A percentile compares a stretch with the other conserved stretches of the same genome.
These are phyloP conservation scores for Bombus vancouverensis DNA, from an alignment of 1,140 invertebrate species.

Conservation along the genomic window DNA sequence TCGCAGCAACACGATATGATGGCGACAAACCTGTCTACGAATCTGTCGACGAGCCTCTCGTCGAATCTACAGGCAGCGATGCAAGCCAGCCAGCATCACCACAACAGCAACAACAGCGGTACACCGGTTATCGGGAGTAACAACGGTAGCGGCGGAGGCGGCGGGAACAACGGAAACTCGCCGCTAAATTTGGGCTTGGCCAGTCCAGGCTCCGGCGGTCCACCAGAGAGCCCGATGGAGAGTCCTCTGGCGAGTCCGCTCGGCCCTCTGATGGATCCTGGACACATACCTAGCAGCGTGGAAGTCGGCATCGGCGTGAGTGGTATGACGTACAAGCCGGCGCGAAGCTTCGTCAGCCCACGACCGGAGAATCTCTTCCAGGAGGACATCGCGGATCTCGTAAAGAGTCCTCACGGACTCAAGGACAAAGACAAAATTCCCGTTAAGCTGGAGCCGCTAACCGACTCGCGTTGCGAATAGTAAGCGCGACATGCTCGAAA, in stretches of 20 bases:
- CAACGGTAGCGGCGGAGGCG: slow-evolving; percentile 73
- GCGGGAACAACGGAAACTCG: slow-evolving; percentile 82
- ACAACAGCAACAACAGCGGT: slow-evolving; percentile 75
- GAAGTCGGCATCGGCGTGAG: slow-evolving; percentile 85
- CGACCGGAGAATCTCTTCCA: slow-evolving; percentile 86
- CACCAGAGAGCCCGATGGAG: slow-evolving; percentile 81
- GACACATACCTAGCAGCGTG: slow-evolving; percentile 80
- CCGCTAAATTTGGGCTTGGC: slow-evolving; percentile 82
- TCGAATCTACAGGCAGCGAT: slow-evolving; percentile 81
- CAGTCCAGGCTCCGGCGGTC: slow-evolving; percentile 81
- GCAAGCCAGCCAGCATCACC: slow-evolving; percentile 81
- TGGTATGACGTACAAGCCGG: slow-evolving; percentile 87
- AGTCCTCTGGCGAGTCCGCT: slow-evolving; percentile 83
- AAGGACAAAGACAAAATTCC: slow-evolving; percentile 82
- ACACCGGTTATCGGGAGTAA: slow-evolving; percentile 70
- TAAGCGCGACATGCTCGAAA: slow-evolving; percentile 48
- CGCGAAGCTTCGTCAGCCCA: slow-evolving; percentile 84
- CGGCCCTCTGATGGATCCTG: slow-evolving; percentile 78
- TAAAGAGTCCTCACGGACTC: slow-evolving; percentile 82
- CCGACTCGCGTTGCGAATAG: slow-evolving; percentile 82
- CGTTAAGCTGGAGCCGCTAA: slow-evolving; percentile 80
- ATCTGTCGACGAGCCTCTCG: slow-evolving; percentile 76
- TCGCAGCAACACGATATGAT: slow-evolving; percentile 84
- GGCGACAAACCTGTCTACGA: slow-evolving; percentile 79
- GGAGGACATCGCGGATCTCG: slow-evolving; percentile 85